phyloP scores from a whole-genome alignment of 2,797 vertebrate species.

The Melanotaenia maccullochi region DNA sequence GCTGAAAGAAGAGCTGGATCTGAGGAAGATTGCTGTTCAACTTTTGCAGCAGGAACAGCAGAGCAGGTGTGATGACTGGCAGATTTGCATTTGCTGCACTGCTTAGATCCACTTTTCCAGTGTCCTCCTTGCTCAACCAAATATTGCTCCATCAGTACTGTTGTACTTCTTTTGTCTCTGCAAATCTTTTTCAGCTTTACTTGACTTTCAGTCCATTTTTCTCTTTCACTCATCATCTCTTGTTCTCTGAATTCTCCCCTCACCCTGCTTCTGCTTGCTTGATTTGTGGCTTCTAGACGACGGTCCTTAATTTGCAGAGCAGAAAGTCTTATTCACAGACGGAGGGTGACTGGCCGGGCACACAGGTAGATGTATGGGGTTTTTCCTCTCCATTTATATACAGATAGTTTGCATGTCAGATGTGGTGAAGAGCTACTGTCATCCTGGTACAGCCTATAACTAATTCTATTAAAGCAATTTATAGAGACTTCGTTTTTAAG shows the following conservation, averaged over 20 bases:
- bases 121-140: background rate
- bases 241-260: conserved; percentile 59
- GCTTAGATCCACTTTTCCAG: conserved; percentile 40
- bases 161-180: background rate
- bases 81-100: background rate
- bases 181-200: conserved; percentile 72
- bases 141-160: background rate
- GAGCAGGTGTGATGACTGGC: conserved; percentile 85
- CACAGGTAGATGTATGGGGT: conserved; percentile 76
- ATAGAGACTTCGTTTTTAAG: background rate
- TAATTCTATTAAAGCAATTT: background rate
- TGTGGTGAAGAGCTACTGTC: background rate
- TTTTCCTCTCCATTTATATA: background rate
- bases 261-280: conserved; percentile 73
- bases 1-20: conserved; percentile 93
- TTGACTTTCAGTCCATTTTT: conserved; percentile 16
- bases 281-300: conserved; percentile 83
- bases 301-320: conserved; percentile 94
- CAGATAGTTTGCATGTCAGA: background rate
- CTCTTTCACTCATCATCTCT: conserved; percentile 15
- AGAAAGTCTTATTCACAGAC: conserved; percentile 94
- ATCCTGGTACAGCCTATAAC: background rate
- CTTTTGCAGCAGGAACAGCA: conserved; percentile 96
- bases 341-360: conserved; percentile 88
- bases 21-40: conserved; percentile 96